Base-by-base conservation (phyloP, 2,797 vertebrate genomes). In the Myoxocephalus aenaeus region DNA sequence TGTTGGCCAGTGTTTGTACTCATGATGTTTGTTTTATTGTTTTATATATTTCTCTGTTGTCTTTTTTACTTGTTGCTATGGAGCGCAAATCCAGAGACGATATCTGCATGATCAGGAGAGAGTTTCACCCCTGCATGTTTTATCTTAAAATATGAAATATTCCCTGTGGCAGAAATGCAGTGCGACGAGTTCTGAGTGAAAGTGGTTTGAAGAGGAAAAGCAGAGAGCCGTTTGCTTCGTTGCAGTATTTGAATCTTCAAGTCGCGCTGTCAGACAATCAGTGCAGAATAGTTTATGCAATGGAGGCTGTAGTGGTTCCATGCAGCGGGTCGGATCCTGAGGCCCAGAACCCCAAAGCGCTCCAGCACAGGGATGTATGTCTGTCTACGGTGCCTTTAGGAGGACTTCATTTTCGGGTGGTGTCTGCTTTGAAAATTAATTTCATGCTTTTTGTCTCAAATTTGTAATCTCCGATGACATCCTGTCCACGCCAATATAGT, bases 361-460 rank as follows among this genome's bases (percentile, higher is more conserved):
- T 74, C 11, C 9, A 80, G 78, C 70, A 76, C 88, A 89, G 86
- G 88, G 87, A 86, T 86, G 67, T 87, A 82, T 85, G 83, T 92
- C 90, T 77, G 81, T 94, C 85, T 92, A 91, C 85, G 89, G 94
- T 95, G 95, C 95, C 93, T 95, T 95, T 88, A 89, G 85, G 81
- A 89, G 80, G 81, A 87, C 67, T 84, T 92, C 85, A 73, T 86
- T 83, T 84, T 79, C 13, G 50, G 74, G 50, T 81, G 78, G 68
- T 78, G 81, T 86, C 42, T 81, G 59, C 72, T 77, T 75, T 72
- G 76, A 77, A 69, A 80, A 54, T 27, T 27, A 67, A 42, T 79
- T 87, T 77, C 64, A 69, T 5, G 53, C 68, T 80, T 83, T 77
- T 67, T 62, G 51, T 58, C 66, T 79, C 54, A 40, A 66, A 77